Evolutionary conservation across 2,113 vertebrate genomes (phyloP).

Genomic region (Mixornis gularis): DNA sequence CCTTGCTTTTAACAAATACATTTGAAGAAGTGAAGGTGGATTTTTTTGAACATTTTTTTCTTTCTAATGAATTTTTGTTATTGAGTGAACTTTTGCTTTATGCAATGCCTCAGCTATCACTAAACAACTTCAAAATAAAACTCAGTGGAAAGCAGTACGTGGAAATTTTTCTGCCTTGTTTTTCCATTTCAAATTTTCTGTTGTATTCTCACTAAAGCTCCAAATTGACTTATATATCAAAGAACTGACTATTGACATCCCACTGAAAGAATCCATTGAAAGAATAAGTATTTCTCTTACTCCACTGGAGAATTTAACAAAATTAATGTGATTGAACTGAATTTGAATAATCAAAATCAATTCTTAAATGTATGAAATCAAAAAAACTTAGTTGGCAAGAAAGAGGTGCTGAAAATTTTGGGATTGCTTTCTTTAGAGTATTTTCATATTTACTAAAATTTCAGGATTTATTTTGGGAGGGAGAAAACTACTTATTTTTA

Average conservation of each 20-base stretch:
- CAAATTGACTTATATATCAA: background rate
- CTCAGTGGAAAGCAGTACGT: background rate
- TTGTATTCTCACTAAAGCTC: background rate
- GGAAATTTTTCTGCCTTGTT: background rate
- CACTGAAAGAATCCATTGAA: background rate
- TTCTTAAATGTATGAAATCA: background rate
- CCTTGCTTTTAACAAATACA: background rate
- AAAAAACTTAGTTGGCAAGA: background rate
- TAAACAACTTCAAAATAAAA: background rate
- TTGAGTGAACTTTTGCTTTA: background rate
- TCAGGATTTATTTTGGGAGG: background rate
- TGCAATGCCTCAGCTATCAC: background rate
- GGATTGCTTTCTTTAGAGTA: accelerated
- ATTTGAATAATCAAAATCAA: background rate
- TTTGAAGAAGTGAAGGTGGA: background rate
- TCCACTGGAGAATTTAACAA: background rate
- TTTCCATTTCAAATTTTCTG: background rate
- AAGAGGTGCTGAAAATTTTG: background rate
- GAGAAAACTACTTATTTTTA: background rate
- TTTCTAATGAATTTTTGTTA: background rate
- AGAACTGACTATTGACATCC: background rate
- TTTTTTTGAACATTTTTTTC: background rate
- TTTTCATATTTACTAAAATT: background rate
- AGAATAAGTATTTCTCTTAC: background rate
- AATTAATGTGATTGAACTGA: background rate